A percentile compares a stretch with the other conserved stretches of the same genome.
phyloP scores from a whole-genome alignment of 2,888 invertebrate species.

The Catocala sponsa region DNA sequence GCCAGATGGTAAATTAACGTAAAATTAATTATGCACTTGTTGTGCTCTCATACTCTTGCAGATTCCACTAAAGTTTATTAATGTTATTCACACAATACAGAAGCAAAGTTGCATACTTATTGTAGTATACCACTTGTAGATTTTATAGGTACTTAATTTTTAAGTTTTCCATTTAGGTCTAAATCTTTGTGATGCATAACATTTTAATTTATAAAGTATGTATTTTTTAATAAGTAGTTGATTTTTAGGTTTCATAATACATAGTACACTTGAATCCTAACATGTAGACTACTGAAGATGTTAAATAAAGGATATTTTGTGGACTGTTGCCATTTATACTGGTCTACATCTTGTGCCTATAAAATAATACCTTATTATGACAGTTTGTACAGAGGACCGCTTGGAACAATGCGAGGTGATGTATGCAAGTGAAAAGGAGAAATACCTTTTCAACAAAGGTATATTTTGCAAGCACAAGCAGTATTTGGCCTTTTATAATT shows the following conservation, averaged over 20 bases:
- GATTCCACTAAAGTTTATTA: slow-evolving; percentile 33
- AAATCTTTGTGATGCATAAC: slow-evolving; percentile 48
- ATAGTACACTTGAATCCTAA: slow-evolving; percentile 43
- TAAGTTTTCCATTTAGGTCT: slow-evolving; percentile 49
- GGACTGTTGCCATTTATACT: slow-evolving; percentile 64
- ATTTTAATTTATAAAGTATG: slow-evolving; percentile 45
- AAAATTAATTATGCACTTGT: slow-evolving; percentile 27
- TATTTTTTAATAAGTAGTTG: slow-evolving; percentile 39
- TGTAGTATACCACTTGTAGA: slow-evolving; percentile 32
- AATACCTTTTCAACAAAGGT: slow-evolving; percentile 69
- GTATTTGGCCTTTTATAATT: slow-evolving; percentile 72
- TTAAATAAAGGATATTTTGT: slow-evolving; percentile 47
- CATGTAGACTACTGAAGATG: slow-evolving; percentile 31
- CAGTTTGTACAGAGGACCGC: slow-evolving; percentile 82
- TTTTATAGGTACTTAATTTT: slow-evolving; percentile 50
- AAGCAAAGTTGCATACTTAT: slow-evolving; percentile 26
- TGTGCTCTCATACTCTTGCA: slow-evolving; percentile 28
- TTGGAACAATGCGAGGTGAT: slow-evolving; percentile 81
- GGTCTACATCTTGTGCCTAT: slow-evolving; percentile 73
- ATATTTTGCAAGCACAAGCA: slow-evolving; percentile 80
- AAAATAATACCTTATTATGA: slow-evolving; percentile 74
- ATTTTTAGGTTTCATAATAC: slow-evolving; percentile 47
- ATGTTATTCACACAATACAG: slow-evolving; percentile 30
- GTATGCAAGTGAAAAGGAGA: slow-evolving; percentile 78
- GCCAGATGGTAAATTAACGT: slow-evolving; percentile 9